A percentile compares a stretch with the other conserved stretches of the same genome.
Evolutionary conservation across 2,888 invertebrate species (phyloP).

Genomic region (Nomada fucata): DNA sequence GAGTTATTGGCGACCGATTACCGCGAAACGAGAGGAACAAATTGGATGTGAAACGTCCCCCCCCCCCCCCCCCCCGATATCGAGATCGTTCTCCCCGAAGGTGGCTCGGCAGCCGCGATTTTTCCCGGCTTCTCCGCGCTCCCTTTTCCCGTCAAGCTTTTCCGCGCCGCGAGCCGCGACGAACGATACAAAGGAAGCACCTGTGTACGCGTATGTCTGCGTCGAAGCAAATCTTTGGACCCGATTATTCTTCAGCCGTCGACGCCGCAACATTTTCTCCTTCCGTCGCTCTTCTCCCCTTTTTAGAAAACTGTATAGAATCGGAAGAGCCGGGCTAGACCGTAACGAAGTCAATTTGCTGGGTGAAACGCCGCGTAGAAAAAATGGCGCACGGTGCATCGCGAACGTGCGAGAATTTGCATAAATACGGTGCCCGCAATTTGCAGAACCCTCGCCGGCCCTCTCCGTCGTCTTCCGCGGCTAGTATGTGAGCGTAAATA

Average conservation of each 20-base stretch:
- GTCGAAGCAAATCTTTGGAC: not conserved
- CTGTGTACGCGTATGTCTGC: not conserved
- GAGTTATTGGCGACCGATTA: slow-evolving; percentile 76
- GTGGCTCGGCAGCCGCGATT: slow-evolving; percentile 24
- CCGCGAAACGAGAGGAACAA: slow-evolving; percentile 75
- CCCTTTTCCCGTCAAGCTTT: slow-evolving; percentile 27
- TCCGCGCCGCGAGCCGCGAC: slow-evolving; percentile 15
- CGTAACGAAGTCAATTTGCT: slow-evolving; percentile 56
- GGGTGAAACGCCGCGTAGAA: slow-evolving; percentile 16
- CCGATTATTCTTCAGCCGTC: not conserved
- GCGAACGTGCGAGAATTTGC: slow-evolving; percentile 60
- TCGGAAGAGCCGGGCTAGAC: not conserved
- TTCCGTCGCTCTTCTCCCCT: slow-evolving; percentile 3
- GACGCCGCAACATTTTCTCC: not conserved
- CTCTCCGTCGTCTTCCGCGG: slow-evolving; percentile 38
- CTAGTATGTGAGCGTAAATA: slow-evolving; percentile 74
- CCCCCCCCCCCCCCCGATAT: slow-evolving; percentile 33
- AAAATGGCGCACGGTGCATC: slow-evolving; percentile 42
- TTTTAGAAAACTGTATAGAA: not conserved
- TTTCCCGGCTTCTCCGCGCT: slow-evolving; percentile 5
- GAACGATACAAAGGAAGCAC: not conserved
- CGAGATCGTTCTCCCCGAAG: slow-evolving; percentile 49
- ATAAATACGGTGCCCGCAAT: slow-evolving; percentile 67
- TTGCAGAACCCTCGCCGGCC: slow-evolving; percentile 39
- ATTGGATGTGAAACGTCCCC: slow-evolving; percentile 77